These are phyloP conservation scores for Argyresthia albistria DNA, from an alignment of 2,888 invertebrate genomes.

Conservation along the genomic window DNA sequence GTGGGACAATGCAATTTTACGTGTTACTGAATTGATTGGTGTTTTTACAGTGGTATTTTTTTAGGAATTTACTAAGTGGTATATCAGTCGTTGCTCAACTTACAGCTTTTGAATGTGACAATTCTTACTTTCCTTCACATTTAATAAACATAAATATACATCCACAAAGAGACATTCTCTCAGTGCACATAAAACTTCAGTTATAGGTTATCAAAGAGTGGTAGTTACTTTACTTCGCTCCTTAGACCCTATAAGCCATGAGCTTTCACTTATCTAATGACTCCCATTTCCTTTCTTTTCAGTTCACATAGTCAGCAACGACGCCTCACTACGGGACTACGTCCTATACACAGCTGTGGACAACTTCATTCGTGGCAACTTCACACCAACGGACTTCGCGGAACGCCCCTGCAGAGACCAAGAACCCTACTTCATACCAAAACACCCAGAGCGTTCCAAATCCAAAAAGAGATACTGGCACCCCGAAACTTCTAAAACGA, in stretches of 20 bases:
- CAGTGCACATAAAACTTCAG: no score
- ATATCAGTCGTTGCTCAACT: no score
- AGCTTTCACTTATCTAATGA: no score
- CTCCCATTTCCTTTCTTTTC: conserved; percentile 28
- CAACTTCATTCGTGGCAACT: conserved; percentile 50
- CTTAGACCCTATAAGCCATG: no score
- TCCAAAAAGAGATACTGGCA: conserved; percentile 24
- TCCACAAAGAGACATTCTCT: no score
- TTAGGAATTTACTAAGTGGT: not conserved
- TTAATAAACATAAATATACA: no score
- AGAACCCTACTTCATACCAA: conserved; percentile 50
- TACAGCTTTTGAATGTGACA: no score
- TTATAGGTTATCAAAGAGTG: no score
- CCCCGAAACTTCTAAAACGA: conserved; percentile 8
- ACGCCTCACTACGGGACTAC: conserved; percentile 42
- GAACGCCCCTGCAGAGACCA: conserved; percentile 48
- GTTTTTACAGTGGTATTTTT: not conserved
- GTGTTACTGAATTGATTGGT: no score
- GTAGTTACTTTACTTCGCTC: no score
- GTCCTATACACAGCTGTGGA: conserved; percentile 50
- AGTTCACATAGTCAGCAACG: conserved; percentile 52
- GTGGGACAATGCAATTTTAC: not conserved
- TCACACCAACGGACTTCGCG: conserved; percentile 46
- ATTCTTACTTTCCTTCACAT: no score
- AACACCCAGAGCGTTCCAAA: conserved; percentile 33